phyloP scores from a whole-genome alignment of 2,113 vertebrate genomes.

The Chionodraco myersi region DNA sequence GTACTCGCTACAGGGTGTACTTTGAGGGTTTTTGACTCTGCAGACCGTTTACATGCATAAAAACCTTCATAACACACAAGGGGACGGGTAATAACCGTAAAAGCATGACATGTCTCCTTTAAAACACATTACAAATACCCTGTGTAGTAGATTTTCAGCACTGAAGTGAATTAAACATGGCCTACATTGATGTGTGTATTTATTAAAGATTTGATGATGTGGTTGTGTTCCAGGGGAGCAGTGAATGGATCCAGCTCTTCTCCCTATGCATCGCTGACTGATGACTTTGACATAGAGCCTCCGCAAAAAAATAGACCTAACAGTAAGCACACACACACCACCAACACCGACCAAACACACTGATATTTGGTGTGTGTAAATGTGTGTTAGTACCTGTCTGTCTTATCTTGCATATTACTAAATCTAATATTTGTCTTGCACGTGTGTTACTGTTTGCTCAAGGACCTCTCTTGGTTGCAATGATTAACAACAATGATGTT shows the following conservation, averaged over 20 bases:
- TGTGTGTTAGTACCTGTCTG: neutral
- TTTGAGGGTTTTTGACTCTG: no score
- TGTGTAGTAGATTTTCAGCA: neutral
- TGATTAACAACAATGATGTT: neutral
- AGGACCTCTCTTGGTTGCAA: neutral
- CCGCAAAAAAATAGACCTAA: conserved; percentile 88
- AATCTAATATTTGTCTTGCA: neutral
- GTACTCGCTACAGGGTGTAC: no score
- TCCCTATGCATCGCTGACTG: conserved; percentile 84
- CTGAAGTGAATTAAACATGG: neutral
- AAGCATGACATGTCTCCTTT: no score
- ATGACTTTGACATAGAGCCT: conserved; percentile 85
- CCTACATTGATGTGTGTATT: neutral
- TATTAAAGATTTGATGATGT: neutral
- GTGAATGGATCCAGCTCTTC: conserved; percentile 88
- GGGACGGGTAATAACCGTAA: no score
- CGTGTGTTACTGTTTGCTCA: neutral
- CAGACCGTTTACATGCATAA: no score
- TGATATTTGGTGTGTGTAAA: neutral
- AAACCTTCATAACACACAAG: no score
- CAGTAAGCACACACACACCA: conserved; percentile 62
- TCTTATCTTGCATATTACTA: no score
- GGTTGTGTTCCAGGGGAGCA: conserved; percentile 58
- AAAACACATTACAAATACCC: neutral
- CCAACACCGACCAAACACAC: neutral